Conservation (phyloP, 2,797 vertebrate species). For the Sibirionetta formosa region DNA sequence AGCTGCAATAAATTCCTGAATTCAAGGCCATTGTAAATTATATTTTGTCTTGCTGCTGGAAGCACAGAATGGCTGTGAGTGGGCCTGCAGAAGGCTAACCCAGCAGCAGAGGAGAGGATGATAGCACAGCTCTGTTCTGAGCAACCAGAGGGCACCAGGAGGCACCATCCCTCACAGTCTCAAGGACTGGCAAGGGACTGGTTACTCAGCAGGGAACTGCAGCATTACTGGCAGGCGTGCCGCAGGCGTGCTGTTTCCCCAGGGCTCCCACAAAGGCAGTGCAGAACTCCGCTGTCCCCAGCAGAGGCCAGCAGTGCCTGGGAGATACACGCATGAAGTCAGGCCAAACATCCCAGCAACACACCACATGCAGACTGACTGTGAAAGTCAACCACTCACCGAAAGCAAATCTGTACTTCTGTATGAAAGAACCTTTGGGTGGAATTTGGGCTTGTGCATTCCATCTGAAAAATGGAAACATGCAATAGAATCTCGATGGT, state of each 20-base stretch:
- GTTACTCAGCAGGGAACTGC: neutral
- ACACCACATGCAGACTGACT: accelerated
- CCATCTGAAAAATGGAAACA: slow-evolving; percentile 56
- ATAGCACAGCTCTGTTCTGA: accelerated
- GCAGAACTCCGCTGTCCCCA: accelerated
- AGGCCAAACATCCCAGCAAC: accelerated
- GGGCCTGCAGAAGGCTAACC: neutral
- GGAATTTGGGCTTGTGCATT: slow-evolving; percentile 47
- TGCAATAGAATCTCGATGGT: neutral
- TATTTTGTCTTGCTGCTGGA: neutral
- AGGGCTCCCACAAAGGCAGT: neutral
- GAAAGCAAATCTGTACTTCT: slow-evolving; percentile 81
- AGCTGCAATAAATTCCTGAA: neutral
- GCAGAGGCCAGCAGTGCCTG: neutral
- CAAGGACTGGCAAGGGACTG: neutral
- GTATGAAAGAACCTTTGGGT: slow-evolving; percentile 78
- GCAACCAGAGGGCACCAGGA: neutral
- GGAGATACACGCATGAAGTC: accelerated
- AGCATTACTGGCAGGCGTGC: accelerated
- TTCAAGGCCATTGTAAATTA: neutral
- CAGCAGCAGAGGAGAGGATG: neutral
- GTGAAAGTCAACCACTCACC: slow-evolving; percentile 65
- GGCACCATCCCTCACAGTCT: neutral
- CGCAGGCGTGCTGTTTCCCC: neutral
- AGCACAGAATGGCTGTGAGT: too few species aligned